These are phyloP conservation scores for Eustalomyia histrio DNA, from an alignment of 2,888 invertebrate species.

Conservation along the genomic window DNA sequence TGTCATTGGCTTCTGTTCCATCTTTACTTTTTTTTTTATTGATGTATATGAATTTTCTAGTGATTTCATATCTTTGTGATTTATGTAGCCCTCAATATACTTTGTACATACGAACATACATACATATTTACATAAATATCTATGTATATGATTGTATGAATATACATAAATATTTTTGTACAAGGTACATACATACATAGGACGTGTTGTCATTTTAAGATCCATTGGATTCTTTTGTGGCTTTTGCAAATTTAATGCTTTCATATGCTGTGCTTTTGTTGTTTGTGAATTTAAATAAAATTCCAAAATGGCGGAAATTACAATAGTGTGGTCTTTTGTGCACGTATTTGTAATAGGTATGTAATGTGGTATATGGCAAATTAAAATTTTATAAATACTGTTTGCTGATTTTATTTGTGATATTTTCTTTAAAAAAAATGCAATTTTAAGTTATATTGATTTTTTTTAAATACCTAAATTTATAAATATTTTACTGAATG, in stretches of 20 bases:
- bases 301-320: conserved; percentile 72
- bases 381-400: background rate
- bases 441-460: background rate
- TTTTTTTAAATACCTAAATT: background rate
- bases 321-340: conserved; percentile 2
- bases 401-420: background rate
- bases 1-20: conserved; percentile 65
- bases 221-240: conserved; percentile 73
- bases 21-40: conserved; percentile 6
- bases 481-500: too few species aligned
- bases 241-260: conserved; percentile 69
- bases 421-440: background rate
- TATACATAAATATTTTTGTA: background rate
- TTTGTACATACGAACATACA: too few species aligned
- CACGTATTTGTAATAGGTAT: background rate
- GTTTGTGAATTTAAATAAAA: conserved; percentile 50
- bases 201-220: conserved; percentile 72
- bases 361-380: too few species aligned
- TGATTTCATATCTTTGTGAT: conserved; percentile 15
- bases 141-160: too few species aligned
- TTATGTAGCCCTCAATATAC: background rate
- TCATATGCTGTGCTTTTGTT: conserved; percentile 34
- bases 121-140: too few species aligned
- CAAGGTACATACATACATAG: background rate
- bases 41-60: conserved; percentile 30